Conservation (phyloP, 1,140 invertebrate genomes). For the Lordiphosa clarofinis region DNA sequence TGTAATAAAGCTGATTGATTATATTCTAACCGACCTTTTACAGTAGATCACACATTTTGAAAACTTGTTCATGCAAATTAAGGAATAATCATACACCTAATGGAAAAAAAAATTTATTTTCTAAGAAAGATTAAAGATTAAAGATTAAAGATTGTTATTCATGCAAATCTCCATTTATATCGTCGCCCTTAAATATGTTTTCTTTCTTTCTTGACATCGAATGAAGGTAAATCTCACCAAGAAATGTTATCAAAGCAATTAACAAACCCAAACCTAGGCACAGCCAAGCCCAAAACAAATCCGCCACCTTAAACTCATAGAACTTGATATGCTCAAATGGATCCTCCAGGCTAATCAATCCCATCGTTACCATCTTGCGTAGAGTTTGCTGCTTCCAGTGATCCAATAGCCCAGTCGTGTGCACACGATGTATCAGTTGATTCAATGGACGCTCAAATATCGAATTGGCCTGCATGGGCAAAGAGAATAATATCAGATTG, state of each 20-base stretch:
- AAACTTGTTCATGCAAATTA: no score
- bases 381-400: conserved; percentile 44
- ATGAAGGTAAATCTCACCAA: not conserved
- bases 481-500: conserved; percentile 10
- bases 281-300: conserved; percentile 39
- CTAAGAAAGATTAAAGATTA: no score
- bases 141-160: no score
- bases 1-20: no score
- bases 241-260: not conserved
- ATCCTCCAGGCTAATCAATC: conserved; percentile 31
- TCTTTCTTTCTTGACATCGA: no score
- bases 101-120: no score
- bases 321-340: conserved; percentile 27
- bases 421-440: conserved; percentile 26
- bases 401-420: conserved; percentile 21
- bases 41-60: no score
- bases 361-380: conserved; percentile 23
- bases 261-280: conserved; percentile 1
- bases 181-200: no score
- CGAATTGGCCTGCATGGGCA: conserved; percentile 50
- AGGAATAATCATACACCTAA: no score
- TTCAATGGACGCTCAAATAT: conserved; percentile 45
- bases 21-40: no score
- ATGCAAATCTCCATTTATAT: no score
- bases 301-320: conserved; percentile 36